These are phyloP conservation scores for Epizoanthus rinbou DNA, from an alignment of 92 coral and sea anemone species.

Conservation along the genomic window DNA sequence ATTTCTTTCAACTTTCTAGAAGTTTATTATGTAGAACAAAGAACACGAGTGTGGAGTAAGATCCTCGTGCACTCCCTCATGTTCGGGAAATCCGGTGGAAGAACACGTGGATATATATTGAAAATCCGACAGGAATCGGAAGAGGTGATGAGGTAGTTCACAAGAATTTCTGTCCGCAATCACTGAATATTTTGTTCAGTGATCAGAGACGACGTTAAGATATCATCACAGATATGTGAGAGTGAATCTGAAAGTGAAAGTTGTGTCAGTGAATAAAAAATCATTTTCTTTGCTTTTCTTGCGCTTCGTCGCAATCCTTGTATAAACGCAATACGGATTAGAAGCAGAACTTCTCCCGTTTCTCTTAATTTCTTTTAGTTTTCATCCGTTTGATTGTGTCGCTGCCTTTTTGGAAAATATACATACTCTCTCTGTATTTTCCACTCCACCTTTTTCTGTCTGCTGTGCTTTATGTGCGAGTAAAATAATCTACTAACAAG, in stretches of 20 bases:
- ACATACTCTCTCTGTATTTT: too few relatives aligned
- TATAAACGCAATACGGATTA: too few relatives aligned
- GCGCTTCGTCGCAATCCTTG: neutral
- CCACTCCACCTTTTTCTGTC: too few relatives aligned
- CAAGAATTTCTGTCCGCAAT: neutral
- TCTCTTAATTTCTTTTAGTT: too few relatives aligned
- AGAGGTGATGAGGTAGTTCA: neutral
- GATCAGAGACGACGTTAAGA: neutral
- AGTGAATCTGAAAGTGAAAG: neutral
- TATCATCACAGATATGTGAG: neutral
- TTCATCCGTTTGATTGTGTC: too few relatives aligned
- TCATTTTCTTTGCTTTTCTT: neutral
- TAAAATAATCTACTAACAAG: too few relatives aligned
- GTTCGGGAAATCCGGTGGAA: conserved; percentile 16
- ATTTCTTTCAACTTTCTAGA: neutral
- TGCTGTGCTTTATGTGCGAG: too few relatives aligned
- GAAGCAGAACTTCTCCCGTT: too few relatives aligned
- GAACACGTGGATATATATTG: neutral
- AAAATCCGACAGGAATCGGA: neutral
- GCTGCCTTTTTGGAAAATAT: too few relatives aligned
- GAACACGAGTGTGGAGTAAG: neutral
- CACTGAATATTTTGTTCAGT: neutral
- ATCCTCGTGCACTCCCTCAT: neutral
- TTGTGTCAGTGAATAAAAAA: neutral
- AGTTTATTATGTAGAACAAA: neutral